A percentile compares a stretch with the other conserved stretches of the same genome.
Conservation (phyloP, 2,113 vertebrate genomes). For the Forbesichthys agassizii region DNA sequence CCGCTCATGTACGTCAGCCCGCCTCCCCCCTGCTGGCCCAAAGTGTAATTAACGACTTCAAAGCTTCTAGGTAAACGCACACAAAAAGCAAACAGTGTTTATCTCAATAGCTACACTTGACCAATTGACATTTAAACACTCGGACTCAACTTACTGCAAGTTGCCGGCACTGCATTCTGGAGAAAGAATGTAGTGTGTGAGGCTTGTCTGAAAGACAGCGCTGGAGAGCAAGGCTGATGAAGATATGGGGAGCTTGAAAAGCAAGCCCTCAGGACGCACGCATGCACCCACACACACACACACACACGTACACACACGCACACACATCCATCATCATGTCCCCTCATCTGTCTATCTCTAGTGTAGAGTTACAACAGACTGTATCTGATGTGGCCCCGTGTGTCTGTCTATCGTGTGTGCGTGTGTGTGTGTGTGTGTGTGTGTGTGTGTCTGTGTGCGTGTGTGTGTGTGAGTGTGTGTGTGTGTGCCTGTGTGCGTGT, state of each 20-base stretch:
- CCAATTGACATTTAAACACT: not conserved
- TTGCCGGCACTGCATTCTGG: not conserved
- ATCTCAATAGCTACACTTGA: not conserved
- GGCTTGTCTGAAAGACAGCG: constrained; percentile 11
- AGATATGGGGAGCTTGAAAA: constrained; percentile 23
- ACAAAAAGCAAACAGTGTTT: not conserved
- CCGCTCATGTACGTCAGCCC: constrained; percentile 50
- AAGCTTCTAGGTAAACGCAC: constrained; percentile 79
- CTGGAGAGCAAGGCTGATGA: constrained; percentile 17
- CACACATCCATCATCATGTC: constrained; percentile 60
- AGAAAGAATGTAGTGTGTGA: not conserved
- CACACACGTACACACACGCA: constrained; percentile 15
- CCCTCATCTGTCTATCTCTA: constrained; percentile 51
- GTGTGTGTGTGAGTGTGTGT: constrained; percentile 19
- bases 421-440: constrained; percentile 15
- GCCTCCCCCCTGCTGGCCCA: constrained; percentile 73
- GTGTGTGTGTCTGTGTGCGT: constrained; percentile 11
- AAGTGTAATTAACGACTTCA: constrained; percentile 79
- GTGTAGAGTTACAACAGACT: constrained; percentile 65
- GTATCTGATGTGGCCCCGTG: constrained; percentile 62
- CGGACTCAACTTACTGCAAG: too few relatives aligned
- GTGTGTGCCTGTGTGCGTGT: not conserved
- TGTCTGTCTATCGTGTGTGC: constrained; percentile 24
- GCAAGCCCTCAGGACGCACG: constrained; percentile 32
- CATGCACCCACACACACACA: constrained; percentile 13